Evolutionary conservation across 2,888 invertebrate species (phyloP).

Genomic region (Yponomeuta sedellus): DNA sequence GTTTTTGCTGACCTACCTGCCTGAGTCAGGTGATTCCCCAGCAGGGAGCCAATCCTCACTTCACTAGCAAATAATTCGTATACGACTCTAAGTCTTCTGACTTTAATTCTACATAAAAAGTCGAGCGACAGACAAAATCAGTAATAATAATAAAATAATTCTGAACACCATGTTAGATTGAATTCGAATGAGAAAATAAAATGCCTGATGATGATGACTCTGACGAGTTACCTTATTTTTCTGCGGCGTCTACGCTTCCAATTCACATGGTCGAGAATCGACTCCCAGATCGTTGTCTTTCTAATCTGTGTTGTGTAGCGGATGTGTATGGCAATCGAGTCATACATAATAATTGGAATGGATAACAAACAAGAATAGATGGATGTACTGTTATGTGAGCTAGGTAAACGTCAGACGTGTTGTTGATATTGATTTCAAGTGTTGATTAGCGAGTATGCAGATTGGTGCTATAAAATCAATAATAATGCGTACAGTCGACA

Average conservation of each 20-base stretch:
- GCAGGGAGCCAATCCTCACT: too few relatives aligned
- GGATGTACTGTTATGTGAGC: neutral
- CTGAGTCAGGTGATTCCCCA: neutral
- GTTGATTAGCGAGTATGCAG: neutral
- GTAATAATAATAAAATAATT: too few relatives aligned
- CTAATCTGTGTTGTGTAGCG: neutral
- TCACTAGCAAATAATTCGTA: too few relatives aligned
- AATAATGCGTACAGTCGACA: neutral
- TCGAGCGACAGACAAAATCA: too few relatives aligned
- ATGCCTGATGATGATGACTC: too few relatives aligned
- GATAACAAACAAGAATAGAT: neutral
- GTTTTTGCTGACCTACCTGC: neutral
- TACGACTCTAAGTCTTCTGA: too few relatives aligned
- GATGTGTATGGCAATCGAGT: neutral
- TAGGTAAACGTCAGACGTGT: neutral
- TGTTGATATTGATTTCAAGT: neutral
- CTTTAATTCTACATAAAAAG: too few relatives aligned
- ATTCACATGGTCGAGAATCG: too few relatives aligned
- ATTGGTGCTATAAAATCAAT: neutral
- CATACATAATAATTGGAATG: neutral
- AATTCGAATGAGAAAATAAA: too few relatives aligned
- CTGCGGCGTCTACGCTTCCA: too few relatives aligned
- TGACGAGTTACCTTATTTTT: too few relatives aligned
- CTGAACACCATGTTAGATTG: too few relatives aligned
- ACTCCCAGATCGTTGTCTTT: constrained; percentile 3